These are phyloP conservation scores for Cirrhinus molitorella DNA, from an alignment of 2,797 vertebrate genomes.

Conservation along the genomic window DNA sequence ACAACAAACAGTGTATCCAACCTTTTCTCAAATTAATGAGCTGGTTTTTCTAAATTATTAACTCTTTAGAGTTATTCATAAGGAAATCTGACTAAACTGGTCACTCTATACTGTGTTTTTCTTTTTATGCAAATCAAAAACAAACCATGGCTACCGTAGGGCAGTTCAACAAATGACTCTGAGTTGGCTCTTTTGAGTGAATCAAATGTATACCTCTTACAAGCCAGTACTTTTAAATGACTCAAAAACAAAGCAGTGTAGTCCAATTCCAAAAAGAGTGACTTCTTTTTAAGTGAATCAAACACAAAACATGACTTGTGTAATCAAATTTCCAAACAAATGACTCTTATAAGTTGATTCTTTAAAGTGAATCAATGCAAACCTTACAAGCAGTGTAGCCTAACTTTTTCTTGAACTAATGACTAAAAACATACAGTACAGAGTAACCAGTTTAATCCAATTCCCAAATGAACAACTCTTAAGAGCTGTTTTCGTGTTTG, in stretches of 20 bases:
- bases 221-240: no score
- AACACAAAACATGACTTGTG: neutral
- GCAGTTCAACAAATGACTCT: neutral
- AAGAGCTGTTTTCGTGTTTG: no score
- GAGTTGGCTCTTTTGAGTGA: neutral
- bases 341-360: neutral
- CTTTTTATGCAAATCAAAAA: neutral
- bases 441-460: neutral
- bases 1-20: no score
- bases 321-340: neutral
- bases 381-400: no score
- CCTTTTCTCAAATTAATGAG: no score
- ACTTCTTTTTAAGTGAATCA: no score
- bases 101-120: neutral
- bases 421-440: neutral
- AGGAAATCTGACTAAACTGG: no score
- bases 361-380: no score
- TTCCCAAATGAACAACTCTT: neutral
- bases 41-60: no score
- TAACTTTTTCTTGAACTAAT: no score
- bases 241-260: no score
- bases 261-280: neutral
- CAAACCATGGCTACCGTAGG: neutral
- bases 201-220: neutral
- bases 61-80: no score